Conservation (phyloP, 2,888 invertebrate species). For the Tribolium freemani region DNA sequence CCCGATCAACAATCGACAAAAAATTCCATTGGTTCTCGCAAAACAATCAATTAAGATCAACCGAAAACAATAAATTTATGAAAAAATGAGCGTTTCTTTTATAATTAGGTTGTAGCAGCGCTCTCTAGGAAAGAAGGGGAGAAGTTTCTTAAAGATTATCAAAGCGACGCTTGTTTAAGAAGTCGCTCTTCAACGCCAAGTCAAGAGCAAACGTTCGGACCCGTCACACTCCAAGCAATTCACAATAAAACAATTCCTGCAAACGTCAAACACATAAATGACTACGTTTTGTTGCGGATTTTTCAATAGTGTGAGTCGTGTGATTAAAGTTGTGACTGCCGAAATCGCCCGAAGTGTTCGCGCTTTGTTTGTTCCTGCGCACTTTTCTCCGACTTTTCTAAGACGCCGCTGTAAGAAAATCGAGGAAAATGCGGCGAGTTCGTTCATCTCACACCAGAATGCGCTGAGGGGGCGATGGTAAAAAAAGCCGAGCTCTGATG, state of each 20-base stretch:
- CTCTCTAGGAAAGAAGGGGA: conserved; percentile 61
- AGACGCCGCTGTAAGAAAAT: conserved; percentile 55
- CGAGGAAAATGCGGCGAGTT: conserved; percentile 49
- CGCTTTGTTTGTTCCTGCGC: conserved; percentile 48
- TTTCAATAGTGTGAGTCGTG: too few species aligned
- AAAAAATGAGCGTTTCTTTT: conserved; percentile 19
- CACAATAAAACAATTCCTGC: too few species aligned
- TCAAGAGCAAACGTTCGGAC: not conserved
- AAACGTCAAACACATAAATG: too few species aligned
- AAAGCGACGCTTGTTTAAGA: conserved; percentile 52
- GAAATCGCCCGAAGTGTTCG: conserved; percentile 54
- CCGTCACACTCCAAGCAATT: too few species aligned
- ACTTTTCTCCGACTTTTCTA: conserved; percentile 62
- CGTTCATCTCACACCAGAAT: conserved; percentile 58
- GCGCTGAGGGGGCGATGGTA: conserved; percentile 53
- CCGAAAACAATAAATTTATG: not conserved
- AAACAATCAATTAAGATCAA: too few species aligned
- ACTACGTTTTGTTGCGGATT: too few species aligned
- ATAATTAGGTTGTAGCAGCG: conserved; percentile 54
- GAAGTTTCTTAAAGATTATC: conserved; percentile 63
- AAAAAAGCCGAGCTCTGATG: conserved; percentile 31
- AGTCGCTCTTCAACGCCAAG: conserved; percentile 28
- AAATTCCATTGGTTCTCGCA: conserved; percentile 38
- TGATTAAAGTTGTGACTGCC: conserved; percentile 20
- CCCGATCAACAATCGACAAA: not conserved